Percentiles rank a stretch among this genome's conserved stretches.
phyloP scores from a whole-genome alignment of 2,113 vertebrate species.

The Colossoma macropomum region DNA sequence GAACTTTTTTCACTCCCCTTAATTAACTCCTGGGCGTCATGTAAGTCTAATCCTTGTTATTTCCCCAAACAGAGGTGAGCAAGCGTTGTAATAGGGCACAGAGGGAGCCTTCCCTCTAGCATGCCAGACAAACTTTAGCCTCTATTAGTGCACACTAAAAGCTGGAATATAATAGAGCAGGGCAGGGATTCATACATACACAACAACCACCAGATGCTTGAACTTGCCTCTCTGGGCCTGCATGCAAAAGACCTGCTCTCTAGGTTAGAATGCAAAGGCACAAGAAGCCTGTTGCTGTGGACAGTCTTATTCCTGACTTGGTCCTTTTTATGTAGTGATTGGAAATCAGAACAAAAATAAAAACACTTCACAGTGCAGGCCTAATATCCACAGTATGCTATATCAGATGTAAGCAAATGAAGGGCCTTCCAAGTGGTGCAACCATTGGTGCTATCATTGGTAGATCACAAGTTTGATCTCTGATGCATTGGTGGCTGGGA shows the following conservation, averaged over 20 bases:
- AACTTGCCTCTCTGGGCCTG: background rate
- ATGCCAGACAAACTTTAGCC: conserved; percentile 58
- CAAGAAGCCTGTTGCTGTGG: background rate
- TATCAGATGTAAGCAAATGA: no score
- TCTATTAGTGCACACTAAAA: conserved; percentile 54
- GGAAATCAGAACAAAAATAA: no score
- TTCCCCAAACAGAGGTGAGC: conserved; percentile 38
- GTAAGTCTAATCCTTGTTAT: conserved; percentile 45
- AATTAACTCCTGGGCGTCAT: conserved; percentile 47
- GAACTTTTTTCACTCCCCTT: conserved; percentile 32
- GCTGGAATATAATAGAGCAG: conserved; percentile 24
- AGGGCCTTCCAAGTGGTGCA: no score
- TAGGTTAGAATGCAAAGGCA: background rate
- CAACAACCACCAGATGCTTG: background rate
- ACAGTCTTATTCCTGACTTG: background rate
- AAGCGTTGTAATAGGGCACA: conserved; percentile 57
- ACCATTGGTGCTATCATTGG: no score
- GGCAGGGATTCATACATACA: background rate
- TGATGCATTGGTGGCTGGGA: no score
- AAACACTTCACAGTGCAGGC: no score
- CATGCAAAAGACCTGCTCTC: background rate
- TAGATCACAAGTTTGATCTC: no score
- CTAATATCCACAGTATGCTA: no score
- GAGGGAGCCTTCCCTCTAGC: conserved; percentile 44
- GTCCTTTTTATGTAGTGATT: no score